These are phyloP conservation scores for Eumaeus atala DNA, from an alignment of 1,140 invertebrate species.

Conservation along the genomic window DNA sequence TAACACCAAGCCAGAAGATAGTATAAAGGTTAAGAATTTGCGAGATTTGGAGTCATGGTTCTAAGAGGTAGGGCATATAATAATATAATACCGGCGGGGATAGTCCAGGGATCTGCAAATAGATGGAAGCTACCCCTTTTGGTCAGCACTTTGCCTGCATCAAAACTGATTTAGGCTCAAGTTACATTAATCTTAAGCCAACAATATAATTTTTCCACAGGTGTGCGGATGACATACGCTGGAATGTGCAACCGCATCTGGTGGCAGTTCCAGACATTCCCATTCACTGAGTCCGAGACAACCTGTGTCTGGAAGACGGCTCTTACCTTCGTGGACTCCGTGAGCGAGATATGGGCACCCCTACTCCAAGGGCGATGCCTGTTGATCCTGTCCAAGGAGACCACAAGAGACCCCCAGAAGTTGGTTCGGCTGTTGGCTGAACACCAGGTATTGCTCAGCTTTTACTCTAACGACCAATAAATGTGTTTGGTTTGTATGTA, in stretches of 20 bases:
- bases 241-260: conserved; percentile 85
- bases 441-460: conserved; percentile 74
- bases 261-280: conserved; percentile 89
- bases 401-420: conserved; percentile 84
- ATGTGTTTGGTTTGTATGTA: too few relatives aligned
- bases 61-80: too few relatives aligned
- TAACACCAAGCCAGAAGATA: too few relatives aligned
- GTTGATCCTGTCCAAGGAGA: conserved; percentile 80
- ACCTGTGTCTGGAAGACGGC: conserved; percentile 90
- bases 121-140: too few relatives aligned
- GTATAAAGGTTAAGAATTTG: too few relatives aligned
- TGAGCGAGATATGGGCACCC: conserved; percentile 89
- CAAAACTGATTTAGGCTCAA: too few relatives aligned
- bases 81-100: too few relatives aligned
- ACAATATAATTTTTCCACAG: conserved; percentile 41
- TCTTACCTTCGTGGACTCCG: conserved; percentile 91
- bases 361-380: conserved; percentile 81
- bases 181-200: too few relatives aligned
- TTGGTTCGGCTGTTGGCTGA: conserved; percentile 80
- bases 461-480: neutral
- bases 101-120: too few relatives aligned
- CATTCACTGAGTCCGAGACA: conserved; percentile 79
- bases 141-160: too few relatives aligned
- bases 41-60: too few relatives aligned
- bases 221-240: conserved; percentile 87